Evolutionary conservation across 1,140 invertebrate genomes (phyloP), one percentile per base, ranked within the genome.

Genomic region (Gonatopus flavifemur): DNA sequence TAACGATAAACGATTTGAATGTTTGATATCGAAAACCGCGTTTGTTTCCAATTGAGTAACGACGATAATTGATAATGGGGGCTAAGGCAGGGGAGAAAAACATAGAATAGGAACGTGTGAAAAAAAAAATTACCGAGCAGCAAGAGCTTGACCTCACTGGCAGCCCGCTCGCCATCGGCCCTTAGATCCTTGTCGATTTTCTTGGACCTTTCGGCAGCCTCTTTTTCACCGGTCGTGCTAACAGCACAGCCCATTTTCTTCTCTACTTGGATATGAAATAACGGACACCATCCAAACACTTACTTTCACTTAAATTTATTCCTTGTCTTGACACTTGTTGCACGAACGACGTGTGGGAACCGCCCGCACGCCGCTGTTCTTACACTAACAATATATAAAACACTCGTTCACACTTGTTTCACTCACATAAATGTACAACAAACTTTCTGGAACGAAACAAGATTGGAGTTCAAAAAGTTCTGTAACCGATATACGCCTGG

Each of bases 131-230:
- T 80, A 93, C 91, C 92, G 52, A 94, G 80, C 43, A 94, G 77
- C 36, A 94, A 80, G 41, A 95, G 82, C 79, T 94, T 95, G 58
- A 94, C 91, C 85, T 95, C 91, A 63, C 88, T 86, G 25, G 90
- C 86, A 50, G 89, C 87, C 54, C 86, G 83, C 79, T 94, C 90
- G 55, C 88, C 88, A 84, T 93, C 91, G 38, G 85, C 86, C 62
- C 89, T 71, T 20, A 95, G 77, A 71, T 89, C 86, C 75, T 90
- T 88, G 79, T 94, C 93, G 70, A 95, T 94, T 77, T 90, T 89
- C 79, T 93, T 92, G 19, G 90, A 93, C 65, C 91, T 82, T 69
- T 88, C 88, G 39, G 82, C 82, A 33, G 90, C 89, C 77, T 89
- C 89, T 76, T 91, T 91, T 75, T 92, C 89, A 66, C 85, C 84